phyloP scores from a whole-genome alignment of 2,113 vertebrate species.

The Paracanthobrama guichenoti region DNA sequence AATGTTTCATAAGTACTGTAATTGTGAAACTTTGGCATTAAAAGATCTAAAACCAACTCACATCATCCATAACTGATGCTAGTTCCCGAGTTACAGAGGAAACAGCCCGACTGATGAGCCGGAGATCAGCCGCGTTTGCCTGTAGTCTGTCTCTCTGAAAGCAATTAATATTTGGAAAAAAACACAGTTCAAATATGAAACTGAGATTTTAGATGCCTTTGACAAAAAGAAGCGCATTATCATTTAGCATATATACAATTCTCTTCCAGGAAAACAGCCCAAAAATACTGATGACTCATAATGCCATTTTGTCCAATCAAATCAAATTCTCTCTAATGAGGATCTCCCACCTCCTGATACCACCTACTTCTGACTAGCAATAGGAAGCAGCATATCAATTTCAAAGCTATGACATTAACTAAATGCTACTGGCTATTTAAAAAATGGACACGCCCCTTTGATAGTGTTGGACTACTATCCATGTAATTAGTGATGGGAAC shows the following conservation, averaged over 20 bases:
- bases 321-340: background rate
- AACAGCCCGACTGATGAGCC: constrained; percentile 46
- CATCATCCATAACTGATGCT: constrained; percentile 66
- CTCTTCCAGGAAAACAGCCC: background rate
- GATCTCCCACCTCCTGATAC: background rate
- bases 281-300: background rate
- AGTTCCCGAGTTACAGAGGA: constrained; percentile 59
- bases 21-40: background rate
- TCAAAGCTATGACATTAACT: background rate
- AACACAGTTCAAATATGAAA: background rate
- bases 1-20: background rate
- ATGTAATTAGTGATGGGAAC: background rate
- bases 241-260: background rate
- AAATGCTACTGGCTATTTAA: background rate
- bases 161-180: background rate
- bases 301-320: background rate
- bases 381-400: background rate
- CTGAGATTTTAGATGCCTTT: background rate
- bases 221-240: too few species aligned
- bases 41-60: constrained; percentile 47
- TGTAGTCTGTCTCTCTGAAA: constrained; percentile 61
- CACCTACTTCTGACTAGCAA: background rate
- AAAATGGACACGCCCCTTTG: background rate
- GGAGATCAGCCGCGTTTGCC: constrained; percentile 46
- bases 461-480: background rate